Conservation (phyloP, 2,888 invertebrate genomes). For the Mycalesis mineus region DNA sequence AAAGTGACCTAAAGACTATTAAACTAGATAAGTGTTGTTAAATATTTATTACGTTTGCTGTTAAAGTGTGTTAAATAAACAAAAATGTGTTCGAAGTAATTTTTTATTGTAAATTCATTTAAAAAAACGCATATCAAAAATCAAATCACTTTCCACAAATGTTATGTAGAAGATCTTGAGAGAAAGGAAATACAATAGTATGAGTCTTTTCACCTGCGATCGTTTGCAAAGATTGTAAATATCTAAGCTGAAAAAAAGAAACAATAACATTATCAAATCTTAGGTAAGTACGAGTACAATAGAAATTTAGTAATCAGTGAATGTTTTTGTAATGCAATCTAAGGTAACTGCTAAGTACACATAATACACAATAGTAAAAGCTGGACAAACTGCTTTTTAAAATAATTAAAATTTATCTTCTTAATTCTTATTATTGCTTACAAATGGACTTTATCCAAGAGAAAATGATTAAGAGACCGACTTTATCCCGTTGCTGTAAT, state of each 20-base stretch:
- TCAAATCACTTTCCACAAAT: slow-evolving; percentile 38
- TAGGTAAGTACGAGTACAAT: no score
- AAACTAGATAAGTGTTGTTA: slow-evolving; percentile 36
- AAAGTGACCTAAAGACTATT: slow-evolving; percentile 5
- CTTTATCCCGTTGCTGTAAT: no score
- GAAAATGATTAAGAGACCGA: no score
- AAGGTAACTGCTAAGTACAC: no score
- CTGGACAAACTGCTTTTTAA: no score
- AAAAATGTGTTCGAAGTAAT: not conserved
- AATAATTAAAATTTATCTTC: no score
- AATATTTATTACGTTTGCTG: slow-evolving; percentile 47
- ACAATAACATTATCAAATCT: not conserved
- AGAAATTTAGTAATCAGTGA: not conserved
- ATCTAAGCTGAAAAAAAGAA: slow-evolving; percentile 80
- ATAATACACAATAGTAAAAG: no score
- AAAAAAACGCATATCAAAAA: slow-evolving; percentile 1
- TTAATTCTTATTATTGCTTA: no score
- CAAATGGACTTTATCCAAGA: no score
- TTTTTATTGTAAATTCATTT: not conserved
- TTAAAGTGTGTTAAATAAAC: slow-evolving; percentile 23
- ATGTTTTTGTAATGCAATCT: not conserved
- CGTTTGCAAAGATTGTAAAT: slow-evolving; percentile 89
- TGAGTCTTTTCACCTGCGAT: slow-evolving; percentile 94
- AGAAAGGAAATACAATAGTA: slow-evolving; percentile 92
- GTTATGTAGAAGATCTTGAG: slow-evolving; percentile 80